Percentiles rank a stretch among this genome's conserved stretches.
Conservation (phyloP, 2,113 vertebrate genomes). For the Desmodus rotundus region DNA sequence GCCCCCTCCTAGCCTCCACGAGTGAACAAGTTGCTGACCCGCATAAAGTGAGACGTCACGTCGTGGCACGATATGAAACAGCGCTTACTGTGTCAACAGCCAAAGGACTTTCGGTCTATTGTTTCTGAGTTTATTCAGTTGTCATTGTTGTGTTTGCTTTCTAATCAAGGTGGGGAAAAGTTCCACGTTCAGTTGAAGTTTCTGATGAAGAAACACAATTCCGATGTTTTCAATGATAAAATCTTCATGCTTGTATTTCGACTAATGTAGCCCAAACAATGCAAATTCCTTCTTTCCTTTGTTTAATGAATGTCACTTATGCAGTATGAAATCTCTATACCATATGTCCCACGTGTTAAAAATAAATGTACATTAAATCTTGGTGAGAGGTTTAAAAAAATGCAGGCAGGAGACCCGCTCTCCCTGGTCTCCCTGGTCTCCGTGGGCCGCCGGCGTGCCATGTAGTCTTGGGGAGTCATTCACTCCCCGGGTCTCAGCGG, state of each 20-base stretch:
- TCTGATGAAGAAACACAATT: constrained; percentile 93
- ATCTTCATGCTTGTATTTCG: constrained; percentile 97
- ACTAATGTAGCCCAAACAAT: constrained; percentile 93
- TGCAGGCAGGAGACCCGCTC: neutral
- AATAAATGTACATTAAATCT: constrained; percentile 97
- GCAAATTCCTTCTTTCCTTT: constrained; percentile 90
- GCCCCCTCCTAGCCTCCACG: constrained; percentile 75
- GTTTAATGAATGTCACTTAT: constrained; percentile 97
- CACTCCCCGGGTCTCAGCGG: neutral
- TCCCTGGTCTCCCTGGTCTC: too few relatives aligned
- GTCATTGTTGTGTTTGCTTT: constrained; percentile 79
- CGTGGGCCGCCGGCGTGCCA: neutral
- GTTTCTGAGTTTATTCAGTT: constrained; percentile 61
- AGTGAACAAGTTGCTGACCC: constrained; percentile 76
- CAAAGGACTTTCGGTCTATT: constrained; percentile 81
- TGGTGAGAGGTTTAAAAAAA: constrained; percentile 83
- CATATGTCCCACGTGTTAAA: constrained; percentile 94
- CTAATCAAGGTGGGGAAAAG: constrained; percentile 86
- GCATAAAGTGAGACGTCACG: constrained; percentile 77
- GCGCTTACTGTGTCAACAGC: constrained; percentile 83
- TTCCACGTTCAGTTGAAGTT: constrained; percentile 87
- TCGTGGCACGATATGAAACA: constrained; percentile 61
- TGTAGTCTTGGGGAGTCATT: neutral
- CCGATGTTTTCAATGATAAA: constrained; percentile 89
- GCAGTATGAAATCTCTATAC: constrained; percentile 97